Conservation (phyloP, 2,113 vertebrate genomes). For the Spizaetus ornatus region DNA sequence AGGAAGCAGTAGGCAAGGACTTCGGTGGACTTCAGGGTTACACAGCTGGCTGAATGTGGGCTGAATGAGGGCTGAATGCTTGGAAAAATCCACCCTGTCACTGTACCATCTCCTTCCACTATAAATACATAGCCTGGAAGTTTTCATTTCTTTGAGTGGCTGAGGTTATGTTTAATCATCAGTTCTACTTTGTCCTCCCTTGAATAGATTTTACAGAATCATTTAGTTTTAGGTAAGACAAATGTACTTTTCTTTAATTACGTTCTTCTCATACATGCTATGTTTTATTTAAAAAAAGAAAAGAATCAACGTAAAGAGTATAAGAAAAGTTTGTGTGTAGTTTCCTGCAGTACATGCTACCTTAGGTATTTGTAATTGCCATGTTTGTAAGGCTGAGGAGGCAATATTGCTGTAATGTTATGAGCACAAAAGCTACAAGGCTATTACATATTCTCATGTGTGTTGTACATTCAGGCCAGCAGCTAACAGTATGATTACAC, state of each 20-base stretch:
- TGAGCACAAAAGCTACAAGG: not conserved
- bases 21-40: not conserved
- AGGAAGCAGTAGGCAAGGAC: not conserved
- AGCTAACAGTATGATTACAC: not conserved
- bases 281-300: not conserved
- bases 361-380: not conserved
- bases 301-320: not conserved
- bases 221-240: not conserved
- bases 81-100: not conserved
- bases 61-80: not conserved
- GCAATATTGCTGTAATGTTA: not conserved
- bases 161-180: not conserved
- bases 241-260: not conserved
- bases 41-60: not conserved
- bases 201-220: not conserved
- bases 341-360: not conserved
- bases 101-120: not conserved
- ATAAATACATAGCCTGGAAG: not conserved
- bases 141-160: not conserved
- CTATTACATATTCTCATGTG: not conserved
- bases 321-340: not conserved
- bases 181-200: not conserved
- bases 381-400: not conserved
- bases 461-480: not conserved
- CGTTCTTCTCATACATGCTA: not conserved